Evolutionary conservation across 2,113 vertebrate species (phyloP).

Genomic region (Tamias sibiricus): DNA sequence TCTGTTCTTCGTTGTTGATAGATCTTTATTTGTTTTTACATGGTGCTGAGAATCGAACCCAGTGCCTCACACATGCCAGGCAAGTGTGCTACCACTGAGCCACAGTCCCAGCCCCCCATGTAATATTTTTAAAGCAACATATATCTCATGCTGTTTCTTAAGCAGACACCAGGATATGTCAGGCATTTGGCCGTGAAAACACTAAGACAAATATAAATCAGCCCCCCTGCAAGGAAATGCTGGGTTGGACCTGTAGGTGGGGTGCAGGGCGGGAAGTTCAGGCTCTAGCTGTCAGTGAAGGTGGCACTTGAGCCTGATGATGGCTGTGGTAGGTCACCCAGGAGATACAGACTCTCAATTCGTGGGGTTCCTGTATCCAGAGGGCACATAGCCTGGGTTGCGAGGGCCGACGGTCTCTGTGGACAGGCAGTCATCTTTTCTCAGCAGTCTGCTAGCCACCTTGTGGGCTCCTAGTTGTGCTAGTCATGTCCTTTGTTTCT

Average conservation of each 20-base stretch:
- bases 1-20: too few relatives aligned
- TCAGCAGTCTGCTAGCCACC: not conserved
- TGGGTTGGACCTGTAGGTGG: not conserved
- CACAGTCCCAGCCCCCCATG: too few relatives aligned
- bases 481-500: not conserved
- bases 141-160: conserved; percentile 6
- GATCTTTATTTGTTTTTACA: too few relatives aligned
- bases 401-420: not conserved
- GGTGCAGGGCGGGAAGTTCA: not conserved
- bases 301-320: not conserved
- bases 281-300: not conserved
- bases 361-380: not conserved
- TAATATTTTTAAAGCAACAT: conserved; percentile 15
- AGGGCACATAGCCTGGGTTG: not conserved
- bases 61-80: too few relatives aligned
- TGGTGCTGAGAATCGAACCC: too few relatives aligned
- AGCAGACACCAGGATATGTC: not conserved
- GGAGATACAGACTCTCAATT: not conserved
- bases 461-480: not conserved
- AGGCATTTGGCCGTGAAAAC: not conserved
- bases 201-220: not conserved
- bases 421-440: not conserved
- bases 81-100: too few relatives aligned
- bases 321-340: not conserved
- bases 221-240: not conserved